Evolutionary conservation across 2,888 invertebrate genomes (phyloP), one percentile per base, ranked within the genome.

Genomic region (Amiota communis): DNA sequence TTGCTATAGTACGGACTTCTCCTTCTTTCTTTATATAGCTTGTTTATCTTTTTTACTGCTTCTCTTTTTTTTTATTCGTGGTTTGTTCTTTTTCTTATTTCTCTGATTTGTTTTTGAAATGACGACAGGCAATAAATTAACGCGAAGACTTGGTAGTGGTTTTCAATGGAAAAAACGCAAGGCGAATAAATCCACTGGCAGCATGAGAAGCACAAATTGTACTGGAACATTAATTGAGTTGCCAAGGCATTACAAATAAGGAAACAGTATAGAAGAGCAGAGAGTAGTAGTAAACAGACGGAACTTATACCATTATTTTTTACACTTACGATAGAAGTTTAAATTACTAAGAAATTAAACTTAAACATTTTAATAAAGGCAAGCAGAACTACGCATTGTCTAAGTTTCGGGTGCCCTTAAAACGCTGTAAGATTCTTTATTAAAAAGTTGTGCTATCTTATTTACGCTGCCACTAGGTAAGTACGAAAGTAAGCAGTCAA

Each of bases 91-190:
- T 68, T 8, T 53, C 12, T 20, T n/a, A 13, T 8, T 12, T 46
- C 6, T 17, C 63, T 68, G 67, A 68, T 68, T 68, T 68, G 67
- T 36, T 68, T 36, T 68, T 23, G n/a, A 68, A 48, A 48, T 68
- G 67, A 68, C 51, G 67, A 68, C 51, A 53, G 51, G 67, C 67
- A 68, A 68, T 68, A 68, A 68, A 68, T 68, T 53, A 68, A 68
- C 36, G 53, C 53, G 4, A n/a, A 17, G 20, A 53, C 49, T 51
- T 36, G 36, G 53, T 36, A 20, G 11, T 59, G 15, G 11, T 17
- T 59, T 59, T 59, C 11, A 59, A 20, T n/a, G 15, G 53, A 53
- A 53, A n/a, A n/a, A 13, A 36, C n/a, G 3, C 15, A n/a, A 3
- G 15, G 15, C n/a, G 13, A 3, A 3, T 11, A 23, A 23, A 17